Evolutionary conservation across 2,888 invertebrate species (phyloP).

Genomic region (Molorchus minor): DNA sequence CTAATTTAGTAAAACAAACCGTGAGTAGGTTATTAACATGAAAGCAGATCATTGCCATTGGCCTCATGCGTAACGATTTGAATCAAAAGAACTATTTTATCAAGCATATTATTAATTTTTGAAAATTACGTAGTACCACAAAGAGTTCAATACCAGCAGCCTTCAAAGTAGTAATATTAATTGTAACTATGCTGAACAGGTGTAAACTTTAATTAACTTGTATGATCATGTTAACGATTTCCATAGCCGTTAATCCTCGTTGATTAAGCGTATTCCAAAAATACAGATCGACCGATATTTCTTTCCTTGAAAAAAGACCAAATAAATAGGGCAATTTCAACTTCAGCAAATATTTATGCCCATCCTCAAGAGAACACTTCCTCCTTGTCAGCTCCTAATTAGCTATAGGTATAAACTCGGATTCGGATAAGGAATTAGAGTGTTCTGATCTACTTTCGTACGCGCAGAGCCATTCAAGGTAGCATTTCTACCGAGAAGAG

Average conservation of each 20-base stretch:
- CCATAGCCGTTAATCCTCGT: constrained; percentile 3
- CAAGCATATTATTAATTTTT: not conserved
- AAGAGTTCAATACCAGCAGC: not conserved
- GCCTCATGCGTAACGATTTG: not conserved
- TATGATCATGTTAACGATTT: not conserved
- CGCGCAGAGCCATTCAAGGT: constrained; percentile 47
- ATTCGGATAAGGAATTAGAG: constrained; percentile 35
- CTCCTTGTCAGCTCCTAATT: constrained; percentile 37
- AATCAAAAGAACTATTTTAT: not conserved
- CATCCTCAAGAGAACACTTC: constrained; percentile 18
- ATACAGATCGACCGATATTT: not conserved
- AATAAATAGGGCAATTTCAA: constrained; percentile 6
- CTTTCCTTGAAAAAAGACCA: not conserved
- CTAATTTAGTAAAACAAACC: not conserved
- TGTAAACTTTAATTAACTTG: not conserved
- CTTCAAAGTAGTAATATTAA: not conserved
- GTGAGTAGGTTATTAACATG: not conserved
- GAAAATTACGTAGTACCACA: not conserved
- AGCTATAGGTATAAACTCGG: constrained; percentile 37
- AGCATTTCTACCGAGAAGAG: constrained; percentile 53
- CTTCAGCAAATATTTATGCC: constrained; percentile 11
- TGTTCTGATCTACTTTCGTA: constrained; percentile 52
- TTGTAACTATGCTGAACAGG: not conserved
- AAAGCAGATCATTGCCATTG: not conserved
- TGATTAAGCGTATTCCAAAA: not conserved